Evolutionary conservation across 2,888 invertebrate species (phyloP).

Genomic region (Lamellibrachia columna): DNA sequence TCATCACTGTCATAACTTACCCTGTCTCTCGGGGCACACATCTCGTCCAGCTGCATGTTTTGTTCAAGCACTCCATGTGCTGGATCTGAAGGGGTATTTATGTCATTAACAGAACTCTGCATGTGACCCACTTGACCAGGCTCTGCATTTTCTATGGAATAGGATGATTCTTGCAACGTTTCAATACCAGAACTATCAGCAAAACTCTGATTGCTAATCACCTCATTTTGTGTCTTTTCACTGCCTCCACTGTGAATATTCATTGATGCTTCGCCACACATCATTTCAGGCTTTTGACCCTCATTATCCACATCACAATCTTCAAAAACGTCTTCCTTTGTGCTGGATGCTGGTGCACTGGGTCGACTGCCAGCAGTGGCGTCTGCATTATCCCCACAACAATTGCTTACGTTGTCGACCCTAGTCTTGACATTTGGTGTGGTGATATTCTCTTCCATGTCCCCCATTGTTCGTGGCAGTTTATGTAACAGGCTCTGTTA

Average conservation of each 20-base stretch:
- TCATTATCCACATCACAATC: neutral
- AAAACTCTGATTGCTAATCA: neutral
- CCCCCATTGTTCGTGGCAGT: neutral
- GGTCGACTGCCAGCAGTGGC: neutral
- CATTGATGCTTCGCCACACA: neutral
- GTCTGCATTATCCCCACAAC: neutral
- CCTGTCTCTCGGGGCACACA: conserved; percentile 24
- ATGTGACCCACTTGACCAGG: conserved; percentile 8
- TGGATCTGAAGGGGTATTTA: neutral
- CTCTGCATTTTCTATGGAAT: conserved; percentile 35
- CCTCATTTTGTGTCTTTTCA: neutral
- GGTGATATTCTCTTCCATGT: neutral
- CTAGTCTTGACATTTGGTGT: neutral
- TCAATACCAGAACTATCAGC: conserved; percentile 34
- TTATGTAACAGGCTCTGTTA: neutral
- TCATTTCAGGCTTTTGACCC: neutral
- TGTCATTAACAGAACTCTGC: neutral
- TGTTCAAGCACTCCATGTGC: conserved; percentile 18
- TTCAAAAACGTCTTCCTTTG: neutral
- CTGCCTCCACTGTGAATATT: neutral
- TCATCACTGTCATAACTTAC: conserved; percentile 26
- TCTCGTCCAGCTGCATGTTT: conserved; percentile 9
- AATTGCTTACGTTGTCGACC: neutral
- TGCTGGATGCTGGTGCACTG: neutral
- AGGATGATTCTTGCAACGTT: conserved; percentile 32